Evolutionary conservation across 2,797 vertebrate genomes (phyloP), one percentile per base, ranked within the genome.

Genomic region (Setipinna tenuifilis): DNA sequence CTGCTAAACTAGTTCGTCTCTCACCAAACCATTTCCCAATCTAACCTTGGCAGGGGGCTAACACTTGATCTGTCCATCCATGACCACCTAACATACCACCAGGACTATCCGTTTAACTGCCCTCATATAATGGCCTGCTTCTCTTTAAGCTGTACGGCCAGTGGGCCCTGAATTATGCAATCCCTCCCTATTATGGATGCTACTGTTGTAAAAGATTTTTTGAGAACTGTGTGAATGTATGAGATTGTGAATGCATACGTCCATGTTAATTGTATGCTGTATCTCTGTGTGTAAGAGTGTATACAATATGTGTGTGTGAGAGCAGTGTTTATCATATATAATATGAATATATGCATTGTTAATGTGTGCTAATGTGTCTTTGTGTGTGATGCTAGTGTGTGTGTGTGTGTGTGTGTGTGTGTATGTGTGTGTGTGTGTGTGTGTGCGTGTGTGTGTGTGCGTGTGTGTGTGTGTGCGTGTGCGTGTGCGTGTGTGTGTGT

Each of bases 401-500:
- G 50, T 54, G 2, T 54, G 50, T 54, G 50, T 54, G 7, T 54
- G 50, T 54, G 2, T 54, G 50, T 54, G 2, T 54, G 50, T 54
- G 50, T 54, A 7, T 54, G 57, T 25, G 57, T 57, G 6, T 23
- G 81, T 82, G 84, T 17, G 17, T 62, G 85, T 83, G 2, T 54
- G 61, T 31, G 12, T 81, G 44, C 57, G 31, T 35, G 83, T 35
- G 25, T 50, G 61, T 28, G 59, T 31, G 68, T 7, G 83, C 0
- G 46, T 48, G 46, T 48, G 46, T 48, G 46, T 12, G 21, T 48
- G n/a, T 14, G 83, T 68, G 46, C 25, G 6, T 84, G n/a, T 75
- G 58, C 31, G 35, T 25, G 19, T 80, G 82, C 62, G 86, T 62
- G 62, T 23, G 68, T 25, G 23, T 80, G 57, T 82, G 48, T 75